Percentiles rank a stretch among this genome's conserved stretches.
Conservation (phyloP, 2,888 invertebrate genomes). For the Boloria selene region DNA sequence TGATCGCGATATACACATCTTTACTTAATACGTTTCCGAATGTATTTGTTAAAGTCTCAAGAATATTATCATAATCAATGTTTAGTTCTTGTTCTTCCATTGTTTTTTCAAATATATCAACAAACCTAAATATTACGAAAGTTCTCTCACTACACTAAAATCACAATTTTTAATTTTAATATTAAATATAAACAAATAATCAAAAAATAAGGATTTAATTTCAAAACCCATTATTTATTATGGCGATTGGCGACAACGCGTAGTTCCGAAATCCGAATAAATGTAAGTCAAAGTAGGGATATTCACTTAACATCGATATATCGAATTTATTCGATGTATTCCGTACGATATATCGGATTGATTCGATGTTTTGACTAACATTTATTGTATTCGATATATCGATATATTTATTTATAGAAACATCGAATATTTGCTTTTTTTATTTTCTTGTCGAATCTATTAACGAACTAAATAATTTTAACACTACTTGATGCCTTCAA, state of each 20-base stretch:
- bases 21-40: slow-evolving; percentile 59
- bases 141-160: slow-evolving; percentile 11
- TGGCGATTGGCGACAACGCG: neutral
- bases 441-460: too few species aligned
- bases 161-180: slow-evolving; percentile 15
- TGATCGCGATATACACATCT: slow-evolving; percentile 61
- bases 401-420: too few species aligned
- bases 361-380: too few species aligned
- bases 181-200: slow-evolving; percentile 24
- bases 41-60: slow-evolving; percentile 58
- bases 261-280: neutral
- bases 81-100: slow-evolving; percentile 39
- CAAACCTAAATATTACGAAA: slow-evolving; percentile 7
- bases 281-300: too few species aligned
- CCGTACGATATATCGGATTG: too few species aligned
- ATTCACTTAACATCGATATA: too few species aligned
- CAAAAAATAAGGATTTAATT: slow-evolving; percentile 36
- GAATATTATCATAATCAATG: slow-evolving; percentile 48
- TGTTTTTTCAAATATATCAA: slow-evolving; percentile 15
- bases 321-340: too few species aligned
- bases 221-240: slow-evolving; percentile 42
- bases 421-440: too few species aligned
- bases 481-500: too few species aligned
- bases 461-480: too few species aligned
- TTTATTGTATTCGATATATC: too few species aligned